Base-by-base conservation (phyloP, 1,140 invertebrate genomes). In the Panagrolaimus sp. region DNA sequence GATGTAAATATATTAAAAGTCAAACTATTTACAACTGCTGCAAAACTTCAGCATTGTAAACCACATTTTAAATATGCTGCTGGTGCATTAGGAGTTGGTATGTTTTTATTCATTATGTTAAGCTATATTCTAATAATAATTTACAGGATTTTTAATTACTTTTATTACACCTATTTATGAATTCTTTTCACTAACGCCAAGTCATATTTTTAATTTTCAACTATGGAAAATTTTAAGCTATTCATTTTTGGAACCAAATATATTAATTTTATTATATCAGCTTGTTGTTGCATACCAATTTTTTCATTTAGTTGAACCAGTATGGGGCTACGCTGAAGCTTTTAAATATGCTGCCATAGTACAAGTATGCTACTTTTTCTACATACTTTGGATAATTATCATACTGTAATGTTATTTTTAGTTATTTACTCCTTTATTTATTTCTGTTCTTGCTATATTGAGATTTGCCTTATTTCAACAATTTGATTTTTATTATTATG, bases 211-310 rank as follows among this genome's bases (percentile, higher is more conserved):
- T 43, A 45, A 53, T 31, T 51, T 68, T 63, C 66, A 72, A 25
- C n/a, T 72, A 20, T 74, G 73, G 73, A 67, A 67, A 20, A 31
- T 74, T 7, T 47, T 68, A 1, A 73, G 72, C 8, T 70, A 63
- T 63, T 23, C 71, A 13, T 74, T 74, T 16, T 67, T 75, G 25
- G 74, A 74, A 25, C 61, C 67, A 25, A 75, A 75, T 48, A 23
- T 73, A 16, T 11, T 75, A 25, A 63, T 74, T n/a, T 48, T 75
- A 14, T 13, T 62, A 9, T 73, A 61, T 64, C 61, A 72, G 16
- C 25, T 75, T 9, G 16, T 71, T 42, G 43, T 53, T 44, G 20
- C 61, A 11, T 70, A 70, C 42, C 63, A 70, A 25, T 27, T 57
- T 38, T 70, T 44, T 44, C 65, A 68, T 38, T 23, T 70, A 20